Conservation (phyloP, 1,140 invertebrate species). For the Armadillidium nasatum region DNA sequence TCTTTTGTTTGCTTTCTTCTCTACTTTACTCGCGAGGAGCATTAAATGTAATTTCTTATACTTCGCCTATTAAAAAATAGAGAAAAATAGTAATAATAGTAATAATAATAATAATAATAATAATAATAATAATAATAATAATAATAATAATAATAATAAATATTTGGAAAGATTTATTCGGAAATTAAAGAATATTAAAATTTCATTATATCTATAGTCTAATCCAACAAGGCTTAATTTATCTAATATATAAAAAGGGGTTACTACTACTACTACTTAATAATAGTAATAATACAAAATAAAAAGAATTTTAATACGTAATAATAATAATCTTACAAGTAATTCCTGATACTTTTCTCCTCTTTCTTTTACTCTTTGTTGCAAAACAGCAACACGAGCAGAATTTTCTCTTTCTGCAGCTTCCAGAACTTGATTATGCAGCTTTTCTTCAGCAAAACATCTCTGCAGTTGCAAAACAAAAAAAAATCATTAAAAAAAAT, state of each 20-base stretch:
- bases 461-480: not conserved
- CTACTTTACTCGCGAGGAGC: not conserved
- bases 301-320: no score
- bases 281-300: no score
- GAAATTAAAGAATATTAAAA: no score
- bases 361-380: not conserved
- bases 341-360: not conserved
- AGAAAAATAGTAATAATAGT: not conserved
- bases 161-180: no score
- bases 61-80: not conserved
- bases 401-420: not conserved
- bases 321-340: not conserved
- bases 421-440: not conserved
- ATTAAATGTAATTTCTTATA: constrained; percentile 1
- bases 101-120: not conserved
- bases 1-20: not conserved
- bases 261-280: no score
- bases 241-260: no score
- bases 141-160: no score
- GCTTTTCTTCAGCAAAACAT: not conserved
- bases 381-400: not conserved
- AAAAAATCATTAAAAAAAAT: no score
- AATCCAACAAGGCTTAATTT: no score
- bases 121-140: not conserved
- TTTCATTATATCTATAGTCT: no score